Percentiles rank a stretch among this genome's conserved stretches.
Conservation (phyloP, 2,797 vertebrate genomes). For the Chaunax sp. region DNA sequence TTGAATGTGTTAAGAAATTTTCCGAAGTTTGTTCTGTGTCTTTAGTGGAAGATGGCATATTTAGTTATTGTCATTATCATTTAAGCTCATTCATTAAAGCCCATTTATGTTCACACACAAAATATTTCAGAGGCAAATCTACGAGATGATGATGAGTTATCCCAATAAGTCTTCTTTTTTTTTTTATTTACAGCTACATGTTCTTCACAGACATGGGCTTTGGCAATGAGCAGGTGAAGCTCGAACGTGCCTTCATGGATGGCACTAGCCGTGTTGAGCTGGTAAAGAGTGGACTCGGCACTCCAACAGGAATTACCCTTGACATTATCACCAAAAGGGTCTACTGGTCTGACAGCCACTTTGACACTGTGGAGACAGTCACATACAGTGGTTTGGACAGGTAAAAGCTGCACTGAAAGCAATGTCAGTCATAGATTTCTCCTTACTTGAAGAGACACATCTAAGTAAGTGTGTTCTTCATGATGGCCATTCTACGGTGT, state of each 20-base stretch:
- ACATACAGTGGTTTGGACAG: slow-evolving; percentile 82
- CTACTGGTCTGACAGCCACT: slow-evolving; percentile 85
- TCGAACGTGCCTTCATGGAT: slow-evolving; percentile 85
- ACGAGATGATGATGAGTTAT: too few species aligned
- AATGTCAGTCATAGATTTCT: too few species aligned
- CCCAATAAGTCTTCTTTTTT: not conserved
- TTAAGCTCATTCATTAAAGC: too few species aligned
- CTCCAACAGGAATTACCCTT: slow-evolving; percentile 77
- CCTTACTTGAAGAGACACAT: too few species aligned
- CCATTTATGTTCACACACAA: too few species aligned
- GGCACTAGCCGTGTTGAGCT: slow-evolving; percentile 80
- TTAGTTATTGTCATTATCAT: not conserved
- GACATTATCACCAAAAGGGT: slow-evolving; percentile 80
- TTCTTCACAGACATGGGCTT: slow-evolving; percentile 82
- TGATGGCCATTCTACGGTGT: not conserved
- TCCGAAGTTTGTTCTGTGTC: too few species aligned
- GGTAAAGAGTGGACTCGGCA: slow-evolving; percentile 75
- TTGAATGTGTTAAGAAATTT: too few species aligned
- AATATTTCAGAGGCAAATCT: too few species aligned
- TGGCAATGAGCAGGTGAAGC: slow-evolving; percentile 65
- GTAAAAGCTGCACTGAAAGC: slow-evolving; percentile 48
- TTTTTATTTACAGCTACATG: slow-evolving; percentile 78
- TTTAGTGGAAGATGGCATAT: too few species aligned
- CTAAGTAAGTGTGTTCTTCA: too few species aligned
- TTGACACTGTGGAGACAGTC: slow-evolving; percentile 82